Conservation (phyloP, 2,888 invertebrate species). For the Ophonus ardosiacus region DNA sequence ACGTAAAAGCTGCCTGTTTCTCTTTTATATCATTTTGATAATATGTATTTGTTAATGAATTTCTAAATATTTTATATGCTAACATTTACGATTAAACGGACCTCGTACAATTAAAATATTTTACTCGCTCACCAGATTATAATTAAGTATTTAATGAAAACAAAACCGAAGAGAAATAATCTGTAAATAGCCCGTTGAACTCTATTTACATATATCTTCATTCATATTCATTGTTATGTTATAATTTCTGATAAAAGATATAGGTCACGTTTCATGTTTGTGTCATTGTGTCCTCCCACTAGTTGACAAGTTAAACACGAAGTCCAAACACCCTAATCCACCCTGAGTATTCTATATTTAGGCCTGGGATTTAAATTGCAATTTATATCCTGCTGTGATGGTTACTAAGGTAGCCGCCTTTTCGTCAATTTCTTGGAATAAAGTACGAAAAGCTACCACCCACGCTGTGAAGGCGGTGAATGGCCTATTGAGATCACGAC, state of each 20-base stretch:
- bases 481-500: background rate
- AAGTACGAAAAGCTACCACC: conserved; percentile 27
- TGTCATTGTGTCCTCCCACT: background rate
- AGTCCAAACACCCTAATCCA: background rate
- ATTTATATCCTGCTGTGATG: too few relatives aligned
- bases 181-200: background rate
- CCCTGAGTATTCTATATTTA: background rate
- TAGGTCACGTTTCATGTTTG: background rate
- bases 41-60: too few relatives aligned
- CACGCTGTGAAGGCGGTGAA: conserved; percentile 20
- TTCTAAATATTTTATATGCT: too few relatives aligned
- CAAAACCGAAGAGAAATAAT: background rate
- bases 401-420: background rate
- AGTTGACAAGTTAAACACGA: background rate
- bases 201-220: background rate
- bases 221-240: too few relatives aligned
- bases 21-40: too few relatives aligned
- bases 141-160: background rate
- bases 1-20: too few relatives aligned
- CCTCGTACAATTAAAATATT: background rate
- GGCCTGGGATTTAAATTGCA: background rate
- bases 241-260: background rate
- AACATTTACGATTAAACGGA: too few relatives aligned
- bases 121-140: background rate
- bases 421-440: background rate